Base-by-base conservation (phyloP, 2,797 vertebrate species). In the Paedocypris micromegethes region DNA sequence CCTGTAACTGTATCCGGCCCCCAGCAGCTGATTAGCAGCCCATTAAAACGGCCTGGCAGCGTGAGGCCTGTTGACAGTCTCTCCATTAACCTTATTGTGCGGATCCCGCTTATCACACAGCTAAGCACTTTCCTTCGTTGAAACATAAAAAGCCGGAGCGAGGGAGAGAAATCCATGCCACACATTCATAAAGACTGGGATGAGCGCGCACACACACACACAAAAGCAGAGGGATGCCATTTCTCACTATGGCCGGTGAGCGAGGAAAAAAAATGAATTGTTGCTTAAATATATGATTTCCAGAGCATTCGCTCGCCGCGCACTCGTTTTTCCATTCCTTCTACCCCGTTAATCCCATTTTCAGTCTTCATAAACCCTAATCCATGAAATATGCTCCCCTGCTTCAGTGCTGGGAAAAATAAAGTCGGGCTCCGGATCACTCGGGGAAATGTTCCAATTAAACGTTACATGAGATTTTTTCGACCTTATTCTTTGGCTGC, bases 11-110 rank as follows among this genome's bases (percentile, higher is more conserved):
- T 74, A 76, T 64, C 73, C 63, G 49, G 65, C 49, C 62, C 75
- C 75, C 67, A 78, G 75, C 72, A 74, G 66, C 78, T 80, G 79
- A 80, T 83, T 80, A 83, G 82, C 80, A 77, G 68, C 77, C 80
- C 82, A 82, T 82, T 83, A 80, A 72, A 69, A 64, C 76, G 75
- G 60, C 72, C 51, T 70, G 80, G 73, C 79, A 76, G 76, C 74
- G 74, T 70, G 79, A 67, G 73, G 80, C 76, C 80, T 82, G 82
- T 76, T 78, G 80, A 82, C 82, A 79, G 82, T 72, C 73, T 70
- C 78, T 77, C 76, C 75, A 79, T 83, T 83, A 83, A 83, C 79
- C 82, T 78, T 79, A 82, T 73, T 80, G 78, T 75, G 72, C 77
- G 72, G 59, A 74, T 75, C 66, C 68, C 66, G 72, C 77, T 77